Base-by-base conservation (phyloP, 2,888 invertebrate species). In the Smittia aterrima region DNA sequence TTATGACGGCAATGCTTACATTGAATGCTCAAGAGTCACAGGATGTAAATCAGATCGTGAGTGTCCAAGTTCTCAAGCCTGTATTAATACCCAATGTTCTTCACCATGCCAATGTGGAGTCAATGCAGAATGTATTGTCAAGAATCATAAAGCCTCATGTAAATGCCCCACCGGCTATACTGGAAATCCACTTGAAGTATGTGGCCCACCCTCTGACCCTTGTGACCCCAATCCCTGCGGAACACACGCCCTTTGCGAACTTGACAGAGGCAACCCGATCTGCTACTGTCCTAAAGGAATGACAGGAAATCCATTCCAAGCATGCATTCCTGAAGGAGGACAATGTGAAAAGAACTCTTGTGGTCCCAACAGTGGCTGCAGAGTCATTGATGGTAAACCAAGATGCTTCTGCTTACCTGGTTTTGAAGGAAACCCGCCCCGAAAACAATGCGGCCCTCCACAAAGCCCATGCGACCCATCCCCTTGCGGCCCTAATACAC, bases 181-280 rank as follows among this genome's bases (percentile, higher is more conserved):
- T 72, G 95, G 95, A 32, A 90, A 92, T 83, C 91, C 95, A 16
- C 82, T 85, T 73, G 79, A 86, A 71, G 89, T 88, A 71, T 94
- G 95, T 80, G 87, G 87, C 79, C 86, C 88, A 77, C 91, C 92
- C n/a, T 82, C 84, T 32, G 90, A 93, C 81, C 92, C 92, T 1
- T 95, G 94, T 79, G 85, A 87, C 76, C 92, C 92, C 24, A 93
- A 91, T 82, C 94, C 94, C n/a, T 95, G 94, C 79, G 95, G 95
- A n/a, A 83, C 86, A 1, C 91, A 92, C 79, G 94, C 95, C 1
- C 83, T 91, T 76, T 96, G 95, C 80, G 93, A 93, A 84, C 86
- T 89, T 68, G 92, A 93, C 78, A 89, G 90, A 78, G 94, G 93
- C 70, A 91, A 90, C 81, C 94, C 95, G 1, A 91, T 95, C 77